Conservation (phyloP, 2,888 invertebrate genomes). For the Callimorpha dominula region DNA sequence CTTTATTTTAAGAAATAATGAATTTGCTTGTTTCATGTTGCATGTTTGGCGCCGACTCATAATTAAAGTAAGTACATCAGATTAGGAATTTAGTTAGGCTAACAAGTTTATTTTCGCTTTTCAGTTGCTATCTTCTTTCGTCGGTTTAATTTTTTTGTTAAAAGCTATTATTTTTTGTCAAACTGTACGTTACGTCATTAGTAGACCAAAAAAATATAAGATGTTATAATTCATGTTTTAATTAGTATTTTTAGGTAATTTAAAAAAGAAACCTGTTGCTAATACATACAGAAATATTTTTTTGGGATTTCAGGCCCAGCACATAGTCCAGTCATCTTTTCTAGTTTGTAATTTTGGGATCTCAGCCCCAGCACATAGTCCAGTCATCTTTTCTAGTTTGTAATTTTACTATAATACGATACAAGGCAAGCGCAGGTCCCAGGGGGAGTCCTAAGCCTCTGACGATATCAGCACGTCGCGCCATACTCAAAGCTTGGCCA, state of each 20-base stretch:
- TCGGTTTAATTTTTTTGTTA: no score
- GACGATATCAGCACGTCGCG: constrained; percentile 94
- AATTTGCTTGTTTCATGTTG: no score
- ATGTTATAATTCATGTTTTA: background rate
- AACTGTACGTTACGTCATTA: no score
- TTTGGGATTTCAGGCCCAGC: constrained; percentile 88
- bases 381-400: constrained; percentile 92
- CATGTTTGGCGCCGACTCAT: no score
- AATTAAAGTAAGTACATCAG: no score
- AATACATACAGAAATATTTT: constrained; percentile 19
- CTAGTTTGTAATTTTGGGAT: constrained; percentile 90
- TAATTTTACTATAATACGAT: constrained; percentile 92
- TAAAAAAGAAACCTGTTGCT: background rate
- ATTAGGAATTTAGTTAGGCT: no score
- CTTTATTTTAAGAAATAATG: no score
- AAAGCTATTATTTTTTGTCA: no score
- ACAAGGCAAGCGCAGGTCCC: constrained; percentile 95
- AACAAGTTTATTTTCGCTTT: no score
- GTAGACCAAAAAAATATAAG: no score
- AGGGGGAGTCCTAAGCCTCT: constrained; percentile 93
- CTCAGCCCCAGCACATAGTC: constrained; percentile 90
- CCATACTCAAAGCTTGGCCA: constrained; percentile 94
- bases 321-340: constrained; percentile 90
- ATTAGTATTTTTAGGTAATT: background rate
- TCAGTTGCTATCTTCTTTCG: no score